Evolutionary conservation across 2,797 vertebrate species (phyloP).

Genomic region (Botia kubotai): DNA sequence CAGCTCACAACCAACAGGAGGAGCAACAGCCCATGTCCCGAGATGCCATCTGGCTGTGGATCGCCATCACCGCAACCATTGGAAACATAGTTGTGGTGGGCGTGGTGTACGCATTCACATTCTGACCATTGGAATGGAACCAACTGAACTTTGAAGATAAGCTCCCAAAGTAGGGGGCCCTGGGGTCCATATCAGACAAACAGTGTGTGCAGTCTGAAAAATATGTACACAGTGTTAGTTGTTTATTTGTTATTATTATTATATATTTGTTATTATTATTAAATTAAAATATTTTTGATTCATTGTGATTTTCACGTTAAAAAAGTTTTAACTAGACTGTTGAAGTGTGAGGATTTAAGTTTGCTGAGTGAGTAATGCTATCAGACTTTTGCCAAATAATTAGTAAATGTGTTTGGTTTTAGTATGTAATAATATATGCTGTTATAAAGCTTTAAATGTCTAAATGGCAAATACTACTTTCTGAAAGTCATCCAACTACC

Average conservation of each 20-base stretch:
- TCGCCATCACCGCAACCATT: constrained; percentile 91
- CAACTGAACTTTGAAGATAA: constrained; percentile 13
- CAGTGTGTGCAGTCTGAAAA: constrained; percentile 7
- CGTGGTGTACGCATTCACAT: constrained; percentile 90
- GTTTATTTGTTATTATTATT: constrained; percentile 15
- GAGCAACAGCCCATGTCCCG: constrained; percentile 83
- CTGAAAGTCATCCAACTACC: constrained; percentile 6
- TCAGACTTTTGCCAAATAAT: constrained; percentile 33
- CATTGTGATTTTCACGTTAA: constrained; percentile 15
- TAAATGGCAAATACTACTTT: constrained; percentile 28
- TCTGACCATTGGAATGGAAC: constrained; percentile 70
- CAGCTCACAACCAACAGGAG: constrained; percentile 78
- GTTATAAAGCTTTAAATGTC: constrained; percentile 46
- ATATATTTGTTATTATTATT: too few species aligned
- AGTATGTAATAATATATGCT: constrained; percentile 19
- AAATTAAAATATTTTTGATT: constrained; percentile 40
- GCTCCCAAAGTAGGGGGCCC: not conserved
- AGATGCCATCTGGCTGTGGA: constrained; percentile 89
- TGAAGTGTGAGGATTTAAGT: constrained; percentile 4
- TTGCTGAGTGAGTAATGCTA: constrained; percentile 15
- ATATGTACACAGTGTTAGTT: constrained; percentile 5
- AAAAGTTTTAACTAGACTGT: constrained; percentile 19
- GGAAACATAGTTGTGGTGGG: constrained; percentile 91
- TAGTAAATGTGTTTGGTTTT: constrained; percentile 39
- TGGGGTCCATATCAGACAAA: not conserved